These are phyloP conservation scores for Pseudolaguvia tuberculata DNA, from an alignment of 2,113 vertebrate species.

Conservation along the genomic window DNA sequence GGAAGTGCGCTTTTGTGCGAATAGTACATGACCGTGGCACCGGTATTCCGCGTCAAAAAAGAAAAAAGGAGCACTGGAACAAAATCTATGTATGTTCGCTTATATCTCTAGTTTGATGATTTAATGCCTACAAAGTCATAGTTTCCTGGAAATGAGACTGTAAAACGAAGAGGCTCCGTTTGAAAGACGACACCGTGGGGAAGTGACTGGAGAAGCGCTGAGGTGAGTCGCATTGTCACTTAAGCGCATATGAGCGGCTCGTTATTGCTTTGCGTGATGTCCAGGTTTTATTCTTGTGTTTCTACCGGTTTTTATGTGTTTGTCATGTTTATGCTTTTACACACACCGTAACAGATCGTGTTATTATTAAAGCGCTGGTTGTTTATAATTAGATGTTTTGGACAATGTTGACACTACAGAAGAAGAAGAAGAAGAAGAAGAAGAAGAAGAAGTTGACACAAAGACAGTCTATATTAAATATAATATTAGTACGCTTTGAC, in stretches of 20 bases:
- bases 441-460: not conserved
- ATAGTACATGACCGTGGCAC: constrained; percentile 45
- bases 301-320: not conserved
- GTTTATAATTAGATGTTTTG: not conserved
- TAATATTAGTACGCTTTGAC: not conserved
- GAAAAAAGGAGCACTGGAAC: constrained; percentile 10
- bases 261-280: not conserved
- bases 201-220: constrained; percentile 11
- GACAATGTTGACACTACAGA: not conserved
- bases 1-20: constrained; percentile 48
- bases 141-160: constrained; percentile 5
- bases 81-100: constrained; percentile 13
- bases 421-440: not conserved
- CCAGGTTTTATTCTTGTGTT: no score
- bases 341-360: not conserved
- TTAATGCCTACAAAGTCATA: not conserved
- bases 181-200: not conserved
- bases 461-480: not conserved
- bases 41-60: constrained; percentile 27
- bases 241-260: not conserved
- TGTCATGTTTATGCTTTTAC: not conserved
- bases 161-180: not conserved
- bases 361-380: not conserved
- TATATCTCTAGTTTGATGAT: constrained; percentile 9
- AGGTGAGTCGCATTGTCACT: constrained; percentile 34